Base-by-base conservation (phyloP, 2,888 invertebrate species). In the Neoascia interrupta region DNA sequence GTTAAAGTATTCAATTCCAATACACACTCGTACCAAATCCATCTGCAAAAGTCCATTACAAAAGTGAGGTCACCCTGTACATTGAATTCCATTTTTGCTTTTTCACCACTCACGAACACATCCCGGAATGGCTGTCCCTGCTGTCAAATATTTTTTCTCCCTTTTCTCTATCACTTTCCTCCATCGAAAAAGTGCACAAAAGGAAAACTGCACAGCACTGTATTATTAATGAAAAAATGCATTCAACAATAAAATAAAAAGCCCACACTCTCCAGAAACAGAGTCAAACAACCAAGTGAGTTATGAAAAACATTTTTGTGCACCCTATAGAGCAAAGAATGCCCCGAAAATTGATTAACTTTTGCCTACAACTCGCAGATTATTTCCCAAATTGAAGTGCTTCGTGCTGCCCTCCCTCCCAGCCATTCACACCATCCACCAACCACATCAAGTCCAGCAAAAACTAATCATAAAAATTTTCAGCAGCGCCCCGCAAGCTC, bases 101-200 rank as follows among this genome's bases (percentile, higher is more conserved):
- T n/a, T n/a, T n/a, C 15, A 31, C 0, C 2, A 10, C 5, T 5
- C 0, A 39, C 63, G 70, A 76, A 76, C 75, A 39, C 31, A 34
- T 5, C 45, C 75, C 6, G 1, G 11, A 5, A 5, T 26, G 31
- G 11, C n/a, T n/a, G n/a, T n/a, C n/a, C 1, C 18, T 34, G 19
- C 68, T 76, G 75, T 76, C 75, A 76, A 72, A 58, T 13, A 34
- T 36, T 39, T 64, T 47, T 18, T 2, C 5, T 10, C 45, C 13
- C 58, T 51, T n/a, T 21, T 54, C 11, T 61, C 45, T 61, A 70
- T 53, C 69, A 64, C 53, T 53, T 58, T 70, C 51, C 53, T 53
- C 63, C 64, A 64, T 76, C 53, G 64, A 63, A 70, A 76, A 60
- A 64, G 61, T n/a, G n/a, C n/a, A n/a, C n/a, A n/a, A n/a, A n/a